Conservation (phyloP, 23 tunicate species). For the Ascidia mentula region DNA sequence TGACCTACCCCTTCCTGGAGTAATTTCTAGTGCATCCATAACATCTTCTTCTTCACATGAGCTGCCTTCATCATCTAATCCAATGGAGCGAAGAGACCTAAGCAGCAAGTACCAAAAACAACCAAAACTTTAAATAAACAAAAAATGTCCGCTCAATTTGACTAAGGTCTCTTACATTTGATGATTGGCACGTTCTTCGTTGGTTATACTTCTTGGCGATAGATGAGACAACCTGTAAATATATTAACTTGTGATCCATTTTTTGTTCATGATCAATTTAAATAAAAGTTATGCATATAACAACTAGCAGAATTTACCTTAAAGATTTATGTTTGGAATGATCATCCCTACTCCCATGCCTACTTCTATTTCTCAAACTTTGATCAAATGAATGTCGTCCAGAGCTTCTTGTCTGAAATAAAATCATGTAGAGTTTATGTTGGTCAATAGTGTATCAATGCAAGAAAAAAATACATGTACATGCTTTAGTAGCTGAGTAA, state of each 20-base stretch:
- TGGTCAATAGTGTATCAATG: too few species aligned
- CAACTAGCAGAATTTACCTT: background rate
- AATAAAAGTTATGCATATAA: too few species aligned
- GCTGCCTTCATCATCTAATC: slow-evolving; percentile 61
- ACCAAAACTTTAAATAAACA: background rate
- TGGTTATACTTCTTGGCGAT: background rate
- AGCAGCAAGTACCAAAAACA: too few species aligned
- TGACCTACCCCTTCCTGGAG: slow-evolving; percentile 32
- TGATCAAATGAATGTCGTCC: background rate
- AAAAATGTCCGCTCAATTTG: background rate
- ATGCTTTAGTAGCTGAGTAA: too few species aligned
- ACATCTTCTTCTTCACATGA: slow-evolving; percentile 63
- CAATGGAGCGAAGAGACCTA: slow-evolving; percentile 49
- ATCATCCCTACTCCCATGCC: background rate
- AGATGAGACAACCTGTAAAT: background rate
- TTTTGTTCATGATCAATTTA: background rate
- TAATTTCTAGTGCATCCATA: slow-evolving; percentile 45
- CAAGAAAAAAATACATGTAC: too few species aligned
- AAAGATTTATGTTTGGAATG: background rate
- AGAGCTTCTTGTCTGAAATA: background rate
- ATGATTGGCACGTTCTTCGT: background rate
- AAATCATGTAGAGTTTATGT: too few species aligned
- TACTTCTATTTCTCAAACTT: background rate
- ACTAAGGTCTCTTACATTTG: background rate
- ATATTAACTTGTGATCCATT: background rate